A percentile compares a stretch with the other conserved stretches of the same genome.
Conservation (phyloP, 1,140 invertebrate species). For the Heliothis subflexa region DNA sequence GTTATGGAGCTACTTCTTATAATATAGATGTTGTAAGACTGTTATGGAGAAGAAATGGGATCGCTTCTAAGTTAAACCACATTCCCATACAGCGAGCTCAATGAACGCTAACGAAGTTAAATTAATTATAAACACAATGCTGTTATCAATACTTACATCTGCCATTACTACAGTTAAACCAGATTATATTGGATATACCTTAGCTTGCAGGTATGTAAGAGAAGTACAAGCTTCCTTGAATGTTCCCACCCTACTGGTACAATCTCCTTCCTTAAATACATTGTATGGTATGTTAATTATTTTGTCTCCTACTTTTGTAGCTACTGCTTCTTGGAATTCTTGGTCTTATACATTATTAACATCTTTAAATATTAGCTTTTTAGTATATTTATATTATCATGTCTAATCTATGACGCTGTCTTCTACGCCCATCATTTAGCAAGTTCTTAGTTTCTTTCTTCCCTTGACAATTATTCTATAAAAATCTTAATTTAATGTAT, state of each 20-base stretch:
- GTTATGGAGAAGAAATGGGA: too few species aligned
- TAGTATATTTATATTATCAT: too few species aligned
- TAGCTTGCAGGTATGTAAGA: neutral
- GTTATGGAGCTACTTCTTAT: too few species aligned
- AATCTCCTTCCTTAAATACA: neutral
- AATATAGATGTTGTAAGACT: too few species aligned
- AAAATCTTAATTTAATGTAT: too few species aligned
- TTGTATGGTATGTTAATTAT: neutral
- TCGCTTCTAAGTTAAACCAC: slow-evolving; percentile 51
- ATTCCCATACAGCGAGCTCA: slow-evolving; percentile 58
- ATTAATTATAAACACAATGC: slow-evolving; percentile 74
- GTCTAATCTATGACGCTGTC: too few species aligned
- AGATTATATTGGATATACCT: neutral
- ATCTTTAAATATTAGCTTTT: too few species aligned
- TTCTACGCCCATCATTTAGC: too few species aligned
- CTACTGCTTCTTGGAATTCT: neutral
- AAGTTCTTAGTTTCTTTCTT: too few species aligned
- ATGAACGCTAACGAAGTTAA: slow-evolving; percentile 78
- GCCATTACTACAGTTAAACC: slow-evolving; percentile 8
- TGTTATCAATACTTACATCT: slow-evolving; percentile 65
- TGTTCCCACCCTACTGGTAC: neutral
- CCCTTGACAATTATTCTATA: too few species aligned
- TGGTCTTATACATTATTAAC: neutral
- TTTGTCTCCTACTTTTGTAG: neutral
- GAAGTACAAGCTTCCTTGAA: slow-evolving; percentile 1